These are phyloP conservation scores for Stenotaenia linearis DNA, from an alignment of 2,888 invertebrate species.

Conservation along the genomic window DNA sequence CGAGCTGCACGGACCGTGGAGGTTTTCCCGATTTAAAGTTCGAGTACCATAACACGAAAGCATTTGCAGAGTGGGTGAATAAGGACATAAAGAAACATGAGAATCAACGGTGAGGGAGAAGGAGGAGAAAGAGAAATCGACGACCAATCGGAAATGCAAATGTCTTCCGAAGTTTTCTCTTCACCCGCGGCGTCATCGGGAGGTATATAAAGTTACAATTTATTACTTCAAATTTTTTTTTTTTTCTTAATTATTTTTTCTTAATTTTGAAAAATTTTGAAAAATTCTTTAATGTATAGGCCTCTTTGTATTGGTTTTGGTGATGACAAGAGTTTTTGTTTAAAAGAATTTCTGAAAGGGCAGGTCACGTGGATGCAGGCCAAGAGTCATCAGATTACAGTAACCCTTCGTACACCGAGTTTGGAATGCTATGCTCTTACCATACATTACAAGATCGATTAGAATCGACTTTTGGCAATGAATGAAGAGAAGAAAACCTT, in stretches of 20 bases:
- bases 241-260: not conserved
- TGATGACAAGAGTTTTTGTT: not conserved
- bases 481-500: not conserved
- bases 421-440: not conserved
- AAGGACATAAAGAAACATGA: not conserved
- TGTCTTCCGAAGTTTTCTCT: not conserved
- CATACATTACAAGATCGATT: not conserved
- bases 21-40: no score
- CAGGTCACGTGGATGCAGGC: not conserved
- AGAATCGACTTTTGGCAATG: not conserved
- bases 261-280: no score
- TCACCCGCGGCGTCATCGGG: not conserved
- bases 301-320: no score
- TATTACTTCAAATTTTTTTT: not conserved
- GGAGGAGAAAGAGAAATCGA: not conserved
- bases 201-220: not conserved
- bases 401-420: not conserved
- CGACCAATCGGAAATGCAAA: constrained; percentile 3
- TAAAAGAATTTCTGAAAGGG: not conserved
- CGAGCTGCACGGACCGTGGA: not conserved
- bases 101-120: not conserved
- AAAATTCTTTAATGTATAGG: no score
- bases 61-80: no score
- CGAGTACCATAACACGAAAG: no score
- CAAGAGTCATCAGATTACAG: not conserved